Evolutionary conservation across 2,888 invertebrate genomes (phyloP), one percentile per base, ranked within the genome.

Genomic region (Pardosa pseudoannulata): DNA sequence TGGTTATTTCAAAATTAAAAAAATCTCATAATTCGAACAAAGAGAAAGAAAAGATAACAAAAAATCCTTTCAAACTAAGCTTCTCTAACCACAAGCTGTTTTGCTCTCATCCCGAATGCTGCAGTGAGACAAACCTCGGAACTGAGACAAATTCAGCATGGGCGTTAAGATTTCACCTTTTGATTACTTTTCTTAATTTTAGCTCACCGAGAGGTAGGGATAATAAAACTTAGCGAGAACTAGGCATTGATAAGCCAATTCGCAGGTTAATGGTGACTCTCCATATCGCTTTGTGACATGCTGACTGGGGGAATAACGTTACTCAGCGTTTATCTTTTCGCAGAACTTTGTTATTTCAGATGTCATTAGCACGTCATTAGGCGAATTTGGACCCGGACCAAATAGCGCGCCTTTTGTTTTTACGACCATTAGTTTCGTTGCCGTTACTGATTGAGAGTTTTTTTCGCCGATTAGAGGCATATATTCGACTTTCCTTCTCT

Each of bases 291-390:
- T 56, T 23, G 56, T 56, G 56, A 56, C 56, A 56, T 56, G 56
- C 56, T 56, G 56, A 56, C 56, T 56, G 56, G 19, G 19, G 23
- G 56, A 56, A 56, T 56, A 56, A 56, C 23, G 56, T 56, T 56
- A 56, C 56, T 56, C 16, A 16, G 41, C 41, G 41, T 46, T 65
- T 67, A 67, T 36, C 67, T 67, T 32, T 67, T 32, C 67, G 32
- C 7, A 13, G 67, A 85, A 29, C 78, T 74, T 85, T 27, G 83
- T 85, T 83, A 78, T 68, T 78, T 85, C 73, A 50, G 83, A 75
- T 68, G 73, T 85, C 83, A 85, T 85, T 85, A 85, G 56, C 83
- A 85, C 83, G 73, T 85, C 83, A 78, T 85, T 85, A 85, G 78
- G 83, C 72, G 46, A 36, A 73, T 73, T 85, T 85, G 83, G 83